A percentile compares a stretch with the other conserved stretches of the same genome.
phyloP scores from a whole-genome alignment of 2,888 invertebrate species.

The Trichopria drosophilae region DNA sequence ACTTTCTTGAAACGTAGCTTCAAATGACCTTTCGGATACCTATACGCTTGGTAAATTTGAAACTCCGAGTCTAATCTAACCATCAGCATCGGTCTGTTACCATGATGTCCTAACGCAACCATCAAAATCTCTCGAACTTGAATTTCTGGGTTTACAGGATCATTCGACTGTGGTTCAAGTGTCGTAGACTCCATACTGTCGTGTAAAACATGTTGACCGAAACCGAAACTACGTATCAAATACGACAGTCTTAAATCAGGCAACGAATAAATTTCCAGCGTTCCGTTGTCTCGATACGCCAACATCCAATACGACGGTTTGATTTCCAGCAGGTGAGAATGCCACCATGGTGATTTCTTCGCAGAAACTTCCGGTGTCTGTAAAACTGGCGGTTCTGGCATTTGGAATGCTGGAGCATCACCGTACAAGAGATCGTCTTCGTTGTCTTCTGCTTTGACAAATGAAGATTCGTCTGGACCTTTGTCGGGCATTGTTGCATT shows the following conservation, averaged over 20 bases:
- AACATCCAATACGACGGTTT: constrained; percentile 89
- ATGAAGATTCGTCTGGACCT: constrained; percentile 60
- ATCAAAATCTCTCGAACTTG: constrained; percentile 72
- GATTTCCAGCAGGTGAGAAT: constrained; percentile 69
- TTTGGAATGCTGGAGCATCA: constrained; percentile 70
- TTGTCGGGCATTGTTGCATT: constrained; percentile 61
- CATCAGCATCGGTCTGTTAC: constrained; percentile 78
- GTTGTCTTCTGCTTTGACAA: constrained; percentile 75
- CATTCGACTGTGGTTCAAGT: constrained; percentile 56
- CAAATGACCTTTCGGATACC: constrained; percentile 79
- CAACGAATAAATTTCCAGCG: constrained; percentile 89
- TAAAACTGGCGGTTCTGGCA: constrained; percentile 58
- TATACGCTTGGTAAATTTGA: constrained; percentile 87
- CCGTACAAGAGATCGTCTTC: constrained; percentile 95
- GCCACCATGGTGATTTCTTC: constrained; percentile 64
- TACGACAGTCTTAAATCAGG: constrained; percentile 86
- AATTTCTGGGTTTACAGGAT: constrained; percentile 52
- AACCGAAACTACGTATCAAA: constrained; percentile 75
- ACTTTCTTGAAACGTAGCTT: constrained; percentile 88
- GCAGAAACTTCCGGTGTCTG: constrained; percentile 44
- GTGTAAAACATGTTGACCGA: constrained; percentile 70
- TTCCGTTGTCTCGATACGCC: constrained; percentile 85
- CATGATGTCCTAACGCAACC: constrained; percentile 83
- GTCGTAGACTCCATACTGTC: constrained; percentile 81
- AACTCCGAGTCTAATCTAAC: constrained; percentile 78